Percentiles rank a stretch among this genome's conserved stretches.
Evolutionary conservation across 2,888 invertebrate species (phyloP).

Genomic region (Caenorhabditis macrosperma): DNA sequence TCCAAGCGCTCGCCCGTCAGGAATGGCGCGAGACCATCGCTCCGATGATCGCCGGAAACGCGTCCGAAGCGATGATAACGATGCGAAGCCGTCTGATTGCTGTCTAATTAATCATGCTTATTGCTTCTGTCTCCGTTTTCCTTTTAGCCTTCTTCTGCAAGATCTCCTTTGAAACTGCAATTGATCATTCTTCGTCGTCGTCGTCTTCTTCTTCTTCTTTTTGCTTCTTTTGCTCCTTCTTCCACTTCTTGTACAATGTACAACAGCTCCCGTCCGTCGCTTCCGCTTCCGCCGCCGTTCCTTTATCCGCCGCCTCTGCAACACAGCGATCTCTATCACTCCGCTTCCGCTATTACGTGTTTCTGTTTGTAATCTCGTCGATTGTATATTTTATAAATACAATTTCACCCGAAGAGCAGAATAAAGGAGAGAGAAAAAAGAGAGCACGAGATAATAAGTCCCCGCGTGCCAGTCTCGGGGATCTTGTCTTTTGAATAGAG

Average conservation of each 20-base stretch:
- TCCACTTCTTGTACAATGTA: conserved; percentile 38
- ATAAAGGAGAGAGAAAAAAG: conserved; percentile 5
- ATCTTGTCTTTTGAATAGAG: conserved; percentile 40
- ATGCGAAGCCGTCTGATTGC: conserved; percentile 5
- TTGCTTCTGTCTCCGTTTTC: no score
- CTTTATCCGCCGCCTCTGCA: neutral
- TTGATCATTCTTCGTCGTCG: neutral
- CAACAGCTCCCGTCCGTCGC: conserved; percentile 9
- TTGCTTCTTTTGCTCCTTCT: no score
- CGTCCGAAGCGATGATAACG: conserved; percentile 23
- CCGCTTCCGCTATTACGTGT: conserved; percentile 42
- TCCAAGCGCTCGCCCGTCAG: neutral
- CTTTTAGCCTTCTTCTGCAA: no score
- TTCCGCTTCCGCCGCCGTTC: neutral
- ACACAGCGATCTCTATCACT: conserved; percentile 34
- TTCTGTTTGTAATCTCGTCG: conserved; percentile 8
- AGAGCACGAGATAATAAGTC: conserved; percentile 36
- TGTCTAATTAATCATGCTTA: neutral
- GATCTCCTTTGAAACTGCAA: neutral
- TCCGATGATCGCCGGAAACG: conserved; percentile 31
- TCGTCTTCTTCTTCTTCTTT: no score
- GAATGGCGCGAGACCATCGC: conserved; percentile 15
- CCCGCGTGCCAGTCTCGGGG: conserved; percentile 35
- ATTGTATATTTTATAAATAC: conserved; percentile 18
- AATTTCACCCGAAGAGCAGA: conserved; percentile 17